Base-by-base conservation (phyloP, 2,888 invertebrate species). In the Empis livida region DNA sequence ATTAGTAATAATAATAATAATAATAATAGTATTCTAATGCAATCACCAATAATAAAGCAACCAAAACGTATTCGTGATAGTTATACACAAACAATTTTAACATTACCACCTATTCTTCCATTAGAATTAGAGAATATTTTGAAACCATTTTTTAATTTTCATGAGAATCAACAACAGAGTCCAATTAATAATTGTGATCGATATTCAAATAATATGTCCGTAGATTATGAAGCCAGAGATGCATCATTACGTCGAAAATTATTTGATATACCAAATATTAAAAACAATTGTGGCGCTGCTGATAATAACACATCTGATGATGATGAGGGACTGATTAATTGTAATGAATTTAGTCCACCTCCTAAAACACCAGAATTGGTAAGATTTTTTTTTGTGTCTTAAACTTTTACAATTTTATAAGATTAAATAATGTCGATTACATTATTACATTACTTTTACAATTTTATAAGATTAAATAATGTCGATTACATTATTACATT, bases 11-110 rank as follows among this genome's bases (percentile, higher is more conserved):
- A 61, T n/a, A n/a, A n/a, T n/a, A n/a, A n/a, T n/a, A n/a, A n/a
- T 51, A 57, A 55, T 2, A 58, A 59, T 40, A 65, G 65, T 0
- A 17, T 16, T 9, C 6, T 14, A 27, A 13, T 13, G 17, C 5
- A 8, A 11, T 32, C 32, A 11, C 9, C 16, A 13, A 57, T 64
- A 11, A 59, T 62, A 0, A 64, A 65, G 37, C 55, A 51, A 1
- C 57, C 56, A 1, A 52, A 56, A 0, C 54, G 60, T 15, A 59
- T 56, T 30, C 59, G 65, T 2, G 63, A 68, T 46, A 77, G 67
- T 49, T 69, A 68, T 54, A 64, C 73, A 2, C 80, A 81, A 61
- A 81, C 81, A 17, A 65, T 73, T 45, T 63, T 81, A 52, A 71
- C 77, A 1, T 59, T 81, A 46, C 80, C 80, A 11, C 69, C 75